Percentiles rank a stretch among this genome's conserved stretches.
These are phyloP conservation scores for Formica aserva DNA, from an alignment of 2,888 invertebrate genomes.

Conservation along the genomic window DNA sequence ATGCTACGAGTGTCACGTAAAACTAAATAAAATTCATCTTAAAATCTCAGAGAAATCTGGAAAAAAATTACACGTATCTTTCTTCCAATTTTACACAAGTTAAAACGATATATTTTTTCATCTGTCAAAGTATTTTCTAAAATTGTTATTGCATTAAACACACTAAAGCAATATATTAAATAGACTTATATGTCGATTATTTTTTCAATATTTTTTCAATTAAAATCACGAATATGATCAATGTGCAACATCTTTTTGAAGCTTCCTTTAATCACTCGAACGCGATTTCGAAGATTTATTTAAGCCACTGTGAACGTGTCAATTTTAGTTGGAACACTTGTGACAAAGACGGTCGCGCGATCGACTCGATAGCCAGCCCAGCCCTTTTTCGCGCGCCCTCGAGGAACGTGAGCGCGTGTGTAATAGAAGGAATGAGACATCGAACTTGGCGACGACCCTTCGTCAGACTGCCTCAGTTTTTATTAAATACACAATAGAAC, in stretches of 20 bases:
- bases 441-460: background rate
- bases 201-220: background rate
- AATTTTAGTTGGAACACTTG: background rate
- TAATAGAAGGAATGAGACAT: background rate
- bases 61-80: background rate
- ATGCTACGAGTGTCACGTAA: background rate
- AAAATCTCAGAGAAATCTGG: background rate
- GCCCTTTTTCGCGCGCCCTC: conserved; percentile 55
- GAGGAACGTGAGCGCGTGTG: conserved; percentile 10
- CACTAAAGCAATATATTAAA: background rate
- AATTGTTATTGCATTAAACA: background rate
- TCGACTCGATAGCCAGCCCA: conserved; percentile 44
- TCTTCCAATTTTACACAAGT: background rate
- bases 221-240: background rate
- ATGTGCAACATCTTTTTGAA: background rate
- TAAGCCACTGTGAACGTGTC: background rate
- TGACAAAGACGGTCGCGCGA: background rate
- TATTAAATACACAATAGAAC: conserved; percentile 59
- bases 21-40: background rate
- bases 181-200: background rate
- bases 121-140: background rate
- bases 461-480: background rate
- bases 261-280: background rate
- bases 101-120: background rate
- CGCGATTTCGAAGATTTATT: background rate